Evolutionary conservation across 2,113 vertebrate species (phyloP).

Genomic region (Centropus unirufus): DNA sequence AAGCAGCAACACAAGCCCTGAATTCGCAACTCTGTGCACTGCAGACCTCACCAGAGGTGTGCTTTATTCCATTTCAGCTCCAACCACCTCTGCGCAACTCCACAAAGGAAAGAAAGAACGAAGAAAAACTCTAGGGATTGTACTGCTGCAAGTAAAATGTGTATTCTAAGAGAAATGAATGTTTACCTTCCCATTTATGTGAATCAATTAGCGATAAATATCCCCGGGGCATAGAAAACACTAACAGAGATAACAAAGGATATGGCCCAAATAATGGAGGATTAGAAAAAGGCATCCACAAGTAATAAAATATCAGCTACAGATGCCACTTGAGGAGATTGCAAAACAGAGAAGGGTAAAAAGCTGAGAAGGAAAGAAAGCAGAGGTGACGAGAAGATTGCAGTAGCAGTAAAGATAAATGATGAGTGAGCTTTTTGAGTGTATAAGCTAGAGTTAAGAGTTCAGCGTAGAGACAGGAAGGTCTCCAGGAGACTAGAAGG

Average conservation of each 20-base stretch:
- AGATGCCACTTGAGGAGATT: constrained; percentile 40
- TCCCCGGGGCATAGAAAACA: background rate
- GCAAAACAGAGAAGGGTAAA: constrained; percentile 4
- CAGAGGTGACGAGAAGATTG: constrained; percentile 21
- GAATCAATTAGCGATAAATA: constrained; percentile 50
- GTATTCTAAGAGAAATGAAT: constrained; percentile 33
- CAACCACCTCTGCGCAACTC: background rate
- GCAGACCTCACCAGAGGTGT: background rate
- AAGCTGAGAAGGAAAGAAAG: constrained; percentile 15
- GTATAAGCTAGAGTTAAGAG: background rate
- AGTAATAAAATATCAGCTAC: constrained; percentile 42
- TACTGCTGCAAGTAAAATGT: background rate
- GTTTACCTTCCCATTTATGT: constrained; percentile 37
- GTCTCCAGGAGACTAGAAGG: constrained; percentile 52
- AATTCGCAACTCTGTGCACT: background rate
- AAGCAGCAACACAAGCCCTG: background rate
- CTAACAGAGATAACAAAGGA: constrained; percentile 24
- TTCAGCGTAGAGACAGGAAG: constrained; percentile 40
- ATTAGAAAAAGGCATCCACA: constrained; percentile 23
- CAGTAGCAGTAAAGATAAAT: constrained; percentile 57
- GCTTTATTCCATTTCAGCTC: background rate
- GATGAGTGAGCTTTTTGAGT: constrained; percentile 34
- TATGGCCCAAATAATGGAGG: constrained; percentile 19
- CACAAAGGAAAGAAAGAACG: background rate
- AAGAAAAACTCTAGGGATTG: background rate